A percentile compares a stretch with the other conserved stretches of the same genome.
phyloP scores from a whole-genome alignment of 2,888 invertebrate species.

The Andrena chrysosceles region DNA sequence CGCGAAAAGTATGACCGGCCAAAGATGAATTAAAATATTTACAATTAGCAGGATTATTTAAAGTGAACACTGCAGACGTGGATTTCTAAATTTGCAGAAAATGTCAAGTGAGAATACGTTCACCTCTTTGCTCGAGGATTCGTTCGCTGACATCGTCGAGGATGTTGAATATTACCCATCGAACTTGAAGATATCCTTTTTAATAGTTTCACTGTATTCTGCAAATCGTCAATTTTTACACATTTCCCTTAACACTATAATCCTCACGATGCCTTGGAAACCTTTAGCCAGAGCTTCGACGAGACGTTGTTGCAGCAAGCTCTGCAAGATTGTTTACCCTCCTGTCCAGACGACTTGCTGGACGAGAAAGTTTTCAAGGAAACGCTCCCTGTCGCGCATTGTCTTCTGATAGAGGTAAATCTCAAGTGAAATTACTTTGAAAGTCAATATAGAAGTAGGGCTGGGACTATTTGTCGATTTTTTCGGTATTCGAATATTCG shows the following conservation, averaged over 20 bases:
- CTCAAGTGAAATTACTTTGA: background rate
- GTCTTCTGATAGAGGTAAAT: conserved; percentile 68
- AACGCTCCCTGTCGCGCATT: conserved; percentile 56
- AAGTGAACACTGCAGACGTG: background rate
- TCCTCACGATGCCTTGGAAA: conserved; percentile 61
- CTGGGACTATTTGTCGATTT: no score
- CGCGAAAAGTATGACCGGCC: no score
- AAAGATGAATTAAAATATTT: no score
- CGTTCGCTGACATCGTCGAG: conserved; percentile 35
- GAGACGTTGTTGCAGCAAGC: conserved; percentile 6
- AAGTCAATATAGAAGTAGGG: background rate
- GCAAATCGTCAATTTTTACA: background rate
- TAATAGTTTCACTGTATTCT: background rate
- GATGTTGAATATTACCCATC: conserved; percentile 55
- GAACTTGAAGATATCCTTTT: conserved; percentile 78
- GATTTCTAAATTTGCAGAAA: conserved; percentile 21
- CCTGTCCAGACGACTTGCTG: conserved; percentile 42
- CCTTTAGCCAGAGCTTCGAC: conserved; percentile 22
- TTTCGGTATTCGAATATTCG: no score
- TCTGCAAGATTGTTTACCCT: conserved; percentile 45
- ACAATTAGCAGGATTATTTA: no score
- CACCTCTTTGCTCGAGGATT: conserved; percentile 34
- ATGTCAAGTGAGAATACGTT: conserved; percentile 53
- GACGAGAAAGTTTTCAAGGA: conserved; percentile 69
- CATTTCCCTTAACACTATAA: conserved; percentile 54